Evolutionary conservation across 2,888 invertebrate genomes (phyloP).

Genomic region (Drosophila paramelanica): DNA sequence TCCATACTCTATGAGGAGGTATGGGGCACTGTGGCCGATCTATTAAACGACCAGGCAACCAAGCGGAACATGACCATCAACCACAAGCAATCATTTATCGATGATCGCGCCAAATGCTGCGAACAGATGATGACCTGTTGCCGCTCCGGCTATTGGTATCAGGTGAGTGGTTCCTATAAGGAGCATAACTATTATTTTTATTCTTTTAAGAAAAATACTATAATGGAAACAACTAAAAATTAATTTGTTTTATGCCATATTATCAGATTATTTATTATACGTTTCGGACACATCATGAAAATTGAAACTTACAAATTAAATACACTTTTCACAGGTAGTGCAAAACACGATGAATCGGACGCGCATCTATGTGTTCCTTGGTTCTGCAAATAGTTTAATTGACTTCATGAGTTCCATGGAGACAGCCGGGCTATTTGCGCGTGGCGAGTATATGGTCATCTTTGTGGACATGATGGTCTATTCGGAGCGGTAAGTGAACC

Average conservation of each 20-base stretch:
- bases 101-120: constrained; percentile 90
- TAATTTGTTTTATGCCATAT: too few relatives aligned
- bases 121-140: constrained; percentile 91
- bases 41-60: constrained; percentile 91
- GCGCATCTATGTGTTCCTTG: constrained; percentile 97
- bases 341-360: constrained; percentile 94
- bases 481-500: constrained; percentile 87
- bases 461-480: constrained; percentile 97
- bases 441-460: constrained; percentile 98
- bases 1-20: constrained; percentile 93
- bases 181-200: too few relatives aligned
- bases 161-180: constrained; percentile 85
- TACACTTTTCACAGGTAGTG: constrained; percentile 74
- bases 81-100: constrained; percentile 89
- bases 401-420: constrained; percentile 97
- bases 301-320: too few relatives aligned
- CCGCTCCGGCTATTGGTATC: constrained; percentile 92
- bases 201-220: too few relatives aligned
- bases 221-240: too few relatives aligned
- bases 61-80: constrained; percentile 93
- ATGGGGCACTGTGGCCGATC: constrained; percentile 93
- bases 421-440: constrained; percentile 92
- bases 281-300: too few relatives aligned
- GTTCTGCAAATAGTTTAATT: constrained; percentile 92
- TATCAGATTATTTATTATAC: too few relatives aligned